Conservation (phyloP, 2,888 invertebrate species). For the Crocallis elinguaria region DNA sequence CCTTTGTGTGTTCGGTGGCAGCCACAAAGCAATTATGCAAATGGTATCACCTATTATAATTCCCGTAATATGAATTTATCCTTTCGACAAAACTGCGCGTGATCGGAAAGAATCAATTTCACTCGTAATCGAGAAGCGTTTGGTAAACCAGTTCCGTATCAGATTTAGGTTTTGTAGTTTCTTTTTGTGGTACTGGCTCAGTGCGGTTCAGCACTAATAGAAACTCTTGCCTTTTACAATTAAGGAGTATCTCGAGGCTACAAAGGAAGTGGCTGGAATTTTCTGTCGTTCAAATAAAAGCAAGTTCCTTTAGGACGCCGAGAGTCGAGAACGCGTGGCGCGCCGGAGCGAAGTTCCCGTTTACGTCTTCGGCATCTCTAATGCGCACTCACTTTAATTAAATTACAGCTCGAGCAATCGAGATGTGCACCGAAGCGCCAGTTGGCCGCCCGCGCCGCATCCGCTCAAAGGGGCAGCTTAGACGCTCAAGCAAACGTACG, state of each 20-base stretch:
- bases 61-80: slow-evolving; percentile 25
- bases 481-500: too few relatives aligned
- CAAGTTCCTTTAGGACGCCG: slow-evolving; percentile 43
- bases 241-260: slow-evolving; percentile 33
- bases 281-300: slow-evolving; percentile 50
- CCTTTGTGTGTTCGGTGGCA: slow-evolving; percentile 39
- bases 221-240: slow-evolving; percentile 20
- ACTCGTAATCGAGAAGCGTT: neutral
- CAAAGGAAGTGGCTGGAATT: slow-evolving; percentile 40
- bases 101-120: slow-evolving; percentile 23
- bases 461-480: too few relatives aligned
- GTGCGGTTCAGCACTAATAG: slow-evolving; percentile 6
- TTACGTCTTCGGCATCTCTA: slow-evolving; percentile 61
- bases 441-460: too few relatives aligned
- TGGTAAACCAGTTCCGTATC: neutral
- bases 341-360: slow-evolving; percentile 53
- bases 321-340: slow-evolving; percentile 24
- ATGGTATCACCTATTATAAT: slow-evolving; percentile 35
- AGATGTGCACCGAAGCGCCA: slow-evolving; percentile 49
- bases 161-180: neutral
- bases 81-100: slow-evolving; percentile 17
- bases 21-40: slow-evolving; percentile 48
- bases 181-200: neutral
- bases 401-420: slow-evolving; percentile 65
- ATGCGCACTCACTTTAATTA: slow-evolving; percentile 72